Conservation (phyloP, 2,113 vertebrate species). For the Callipepla californica region DNA sequence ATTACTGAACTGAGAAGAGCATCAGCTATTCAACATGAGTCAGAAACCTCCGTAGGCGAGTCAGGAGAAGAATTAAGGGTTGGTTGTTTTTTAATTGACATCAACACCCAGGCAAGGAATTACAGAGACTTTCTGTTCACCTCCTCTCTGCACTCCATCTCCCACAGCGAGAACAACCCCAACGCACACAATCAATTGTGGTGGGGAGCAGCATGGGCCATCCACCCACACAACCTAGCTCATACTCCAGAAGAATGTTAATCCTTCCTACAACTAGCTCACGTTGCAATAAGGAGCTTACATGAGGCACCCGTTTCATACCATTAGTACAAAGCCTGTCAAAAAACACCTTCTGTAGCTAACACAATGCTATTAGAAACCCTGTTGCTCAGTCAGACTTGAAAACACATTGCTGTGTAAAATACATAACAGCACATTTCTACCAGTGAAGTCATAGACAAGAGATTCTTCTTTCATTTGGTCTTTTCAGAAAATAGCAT, state of each 20-base stretch:
- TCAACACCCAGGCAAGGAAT: neutral
- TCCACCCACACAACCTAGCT: neutral
- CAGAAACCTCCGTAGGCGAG: neutral
- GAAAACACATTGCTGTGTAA: neutral
- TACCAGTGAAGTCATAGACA: neutral
- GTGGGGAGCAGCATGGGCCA: neutral
- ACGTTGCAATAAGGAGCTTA: neutral
- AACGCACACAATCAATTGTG: fast-evolving
- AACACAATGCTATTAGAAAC: neutral
- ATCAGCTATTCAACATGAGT: neutral
- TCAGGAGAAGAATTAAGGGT: neutral
- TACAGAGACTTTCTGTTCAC: neutral
- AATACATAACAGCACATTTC: neutral
- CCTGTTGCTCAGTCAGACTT: neutral
- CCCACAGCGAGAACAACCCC: neutral
- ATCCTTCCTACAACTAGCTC: neutral
- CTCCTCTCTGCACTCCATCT: neutral
- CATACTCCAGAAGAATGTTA: neutral
- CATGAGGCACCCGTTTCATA: neutral
- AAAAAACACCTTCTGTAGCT: neutral
- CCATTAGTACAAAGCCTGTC: neutral
- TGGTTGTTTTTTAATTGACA: neutral
- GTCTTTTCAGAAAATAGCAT: neutral
- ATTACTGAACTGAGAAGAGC: neutral
- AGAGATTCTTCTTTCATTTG: neutral